A percentile compares a stretch with the other conserved stretches of the same genome.
phyloP scores from a whole-genome alignment of 2,797 vertebrate genomes.

The Galagoides demidoff region DNA sequence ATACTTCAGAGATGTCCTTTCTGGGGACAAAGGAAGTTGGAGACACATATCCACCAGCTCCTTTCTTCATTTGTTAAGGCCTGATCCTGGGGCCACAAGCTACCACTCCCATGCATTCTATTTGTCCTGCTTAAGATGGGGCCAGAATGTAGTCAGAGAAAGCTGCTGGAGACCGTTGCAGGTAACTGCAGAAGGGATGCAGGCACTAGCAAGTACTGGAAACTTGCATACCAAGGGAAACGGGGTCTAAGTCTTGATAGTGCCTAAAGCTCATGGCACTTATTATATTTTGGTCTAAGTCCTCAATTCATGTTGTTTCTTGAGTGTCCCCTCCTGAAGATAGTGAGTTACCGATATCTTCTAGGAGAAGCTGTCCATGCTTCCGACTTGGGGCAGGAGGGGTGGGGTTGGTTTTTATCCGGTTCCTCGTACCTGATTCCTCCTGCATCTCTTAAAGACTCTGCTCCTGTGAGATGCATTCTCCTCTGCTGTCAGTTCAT shows the following conservation, averaged over 20 bases:
- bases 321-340: neutral
- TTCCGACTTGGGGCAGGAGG: neutral
- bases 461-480: neutral
- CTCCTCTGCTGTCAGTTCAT: neutral
- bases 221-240: neutral
- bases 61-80: neutral
- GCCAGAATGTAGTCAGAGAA: neutral
- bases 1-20: neutral
- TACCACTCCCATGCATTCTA: rapidly evolving
- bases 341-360: neutral
- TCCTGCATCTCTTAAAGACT: neutral
- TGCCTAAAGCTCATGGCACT: neutral
- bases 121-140: neutral
- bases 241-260: neutral
- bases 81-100: neutral
- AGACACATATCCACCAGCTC: neutral
- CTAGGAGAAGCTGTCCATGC: neutral
- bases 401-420: neutral
- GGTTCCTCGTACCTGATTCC: neutral
- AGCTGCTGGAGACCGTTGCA: neutral
- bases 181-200: neutral
- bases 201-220: neutral
- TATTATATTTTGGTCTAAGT: neutral
- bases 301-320: neutral
- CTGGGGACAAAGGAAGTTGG: neutral